A percentile compares a stretch with the other conserved stretches of the same genome.
Conservation (phyloP, 1,140 invertebrate genomes). For the Varroa destructor region DNA sequence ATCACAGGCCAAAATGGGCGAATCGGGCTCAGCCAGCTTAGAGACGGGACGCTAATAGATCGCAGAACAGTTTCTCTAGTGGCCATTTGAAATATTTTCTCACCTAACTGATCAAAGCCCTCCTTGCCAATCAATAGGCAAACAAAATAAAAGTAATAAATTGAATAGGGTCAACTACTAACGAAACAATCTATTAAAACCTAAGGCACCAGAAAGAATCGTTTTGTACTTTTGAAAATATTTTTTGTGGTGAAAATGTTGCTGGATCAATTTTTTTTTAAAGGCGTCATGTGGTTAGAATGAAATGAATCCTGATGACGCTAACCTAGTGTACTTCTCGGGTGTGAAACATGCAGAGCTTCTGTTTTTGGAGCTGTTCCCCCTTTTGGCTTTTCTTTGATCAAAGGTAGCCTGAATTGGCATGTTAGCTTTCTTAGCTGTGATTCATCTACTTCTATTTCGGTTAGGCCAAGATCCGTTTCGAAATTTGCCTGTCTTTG, state of each 20-base stretch:
- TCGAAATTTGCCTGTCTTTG: too few relatives aligned
- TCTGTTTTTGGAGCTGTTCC: background rate
- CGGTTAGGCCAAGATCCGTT: background rate
- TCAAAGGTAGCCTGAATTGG: background rate
- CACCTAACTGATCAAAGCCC: slow-evolving; percentile 32
- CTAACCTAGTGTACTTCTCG: background rate
- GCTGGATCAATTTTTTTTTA: too few relatives aligned
- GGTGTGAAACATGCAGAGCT: background rate
- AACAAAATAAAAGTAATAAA: too few relatives aligned
- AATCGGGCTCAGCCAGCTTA: slow-evolving; percentile 34
- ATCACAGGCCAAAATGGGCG: slow-evolving; percentile 36
- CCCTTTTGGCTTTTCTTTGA: background rate
- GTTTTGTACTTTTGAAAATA: background rate
- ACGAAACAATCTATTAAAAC: too few relatives aligned
- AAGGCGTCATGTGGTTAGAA: background rate
- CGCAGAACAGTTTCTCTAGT: slow-evolving; percentile 36
- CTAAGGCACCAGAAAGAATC: background rate
- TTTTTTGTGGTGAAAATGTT: too few relatives aligned
- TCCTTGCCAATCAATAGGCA: background rate
- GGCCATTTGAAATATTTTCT: slow-evolving; percentile 37
- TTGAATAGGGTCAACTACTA: too few relatives aligned
- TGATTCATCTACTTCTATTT: background rate
- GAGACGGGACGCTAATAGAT: slow-evolving; percentile 34
- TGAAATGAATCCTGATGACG: background rate
- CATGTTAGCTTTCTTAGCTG: background rate